A percentile compares a stretch with the other conserved stretches of the same genome.
These are phyloP conservation scores for Hydrozoanthus gracilis DNA, from an alignment of 92 coral and sea anemone species.

Conservation along the genomic window DNA sequence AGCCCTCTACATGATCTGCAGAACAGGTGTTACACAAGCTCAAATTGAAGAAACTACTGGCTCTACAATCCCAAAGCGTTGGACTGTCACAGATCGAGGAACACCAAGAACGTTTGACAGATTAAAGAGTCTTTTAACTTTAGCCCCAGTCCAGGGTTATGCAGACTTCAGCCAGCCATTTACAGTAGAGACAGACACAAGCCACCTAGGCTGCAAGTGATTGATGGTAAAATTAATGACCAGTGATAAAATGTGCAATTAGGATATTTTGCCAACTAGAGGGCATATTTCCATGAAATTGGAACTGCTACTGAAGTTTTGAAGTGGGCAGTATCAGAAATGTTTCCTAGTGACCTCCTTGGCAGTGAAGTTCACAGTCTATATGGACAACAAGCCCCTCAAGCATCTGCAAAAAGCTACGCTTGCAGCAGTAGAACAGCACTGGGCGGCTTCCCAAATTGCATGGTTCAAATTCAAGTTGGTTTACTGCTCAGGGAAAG, in stretches of 20 bases:
- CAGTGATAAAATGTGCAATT: neutral
- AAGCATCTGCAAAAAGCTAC: neutral
- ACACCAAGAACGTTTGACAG: constrained; percentile 11
- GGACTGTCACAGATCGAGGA: constrained; percentile 25
- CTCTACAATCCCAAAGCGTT: constrained; percentile 27
- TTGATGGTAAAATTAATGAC: constrained; percentile 29
- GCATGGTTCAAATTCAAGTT: neutral
- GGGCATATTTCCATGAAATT: neutral
- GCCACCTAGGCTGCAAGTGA: constrained; percentile 39
- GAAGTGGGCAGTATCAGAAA: constrained; percentile 57
- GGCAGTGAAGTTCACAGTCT: neutral
- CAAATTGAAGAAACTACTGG: constrained; percentile 30
- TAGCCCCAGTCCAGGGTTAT: constrained; percentile 37
- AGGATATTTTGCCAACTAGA: constrained; percentile 4
- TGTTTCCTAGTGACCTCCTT: neutral
- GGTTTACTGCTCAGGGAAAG: neutral
- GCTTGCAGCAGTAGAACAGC: too few species aligned
- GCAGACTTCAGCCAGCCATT: constrained; percentile 40
- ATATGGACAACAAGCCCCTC: neutral
- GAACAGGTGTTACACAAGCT: constrained; percentile 32
- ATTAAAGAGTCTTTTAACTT: constrained; percentile 18
- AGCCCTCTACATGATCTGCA: neutral
- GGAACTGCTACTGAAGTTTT: constrained; percentile 38
- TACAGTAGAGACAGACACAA: neutral
- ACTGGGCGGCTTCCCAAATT: neutral